Conservation (phyloP, 2,113 vertebrate species). For the Hyaena hyaena region DNA sequence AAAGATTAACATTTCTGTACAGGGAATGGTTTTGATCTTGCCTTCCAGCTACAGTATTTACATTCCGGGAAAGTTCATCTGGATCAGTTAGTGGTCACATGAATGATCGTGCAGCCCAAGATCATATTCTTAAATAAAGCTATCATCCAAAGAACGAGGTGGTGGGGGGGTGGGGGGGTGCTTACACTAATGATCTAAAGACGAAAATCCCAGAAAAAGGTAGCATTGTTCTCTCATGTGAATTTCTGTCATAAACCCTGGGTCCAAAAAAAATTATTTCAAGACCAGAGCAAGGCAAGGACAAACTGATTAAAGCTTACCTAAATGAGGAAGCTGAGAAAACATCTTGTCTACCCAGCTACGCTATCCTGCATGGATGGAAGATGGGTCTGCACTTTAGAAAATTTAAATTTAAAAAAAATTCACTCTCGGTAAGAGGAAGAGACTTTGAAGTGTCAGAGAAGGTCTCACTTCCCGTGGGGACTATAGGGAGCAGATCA, state of each 20-base stretch:
- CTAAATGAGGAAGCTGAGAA: background rate
- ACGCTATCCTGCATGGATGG: background rate
- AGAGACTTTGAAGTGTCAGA: background rate
- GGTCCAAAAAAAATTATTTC: background rate
- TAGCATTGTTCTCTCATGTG: background rate
- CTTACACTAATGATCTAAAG: constrained; percentile 14
- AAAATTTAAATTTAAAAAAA: background rate
- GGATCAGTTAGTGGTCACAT: background rate
- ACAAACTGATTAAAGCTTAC: background rate
- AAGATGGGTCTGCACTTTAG: background rate
- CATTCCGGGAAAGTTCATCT: constrained; percentile 32
- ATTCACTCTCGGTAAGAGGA: background rate
- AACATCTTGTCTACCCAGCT: background rate
- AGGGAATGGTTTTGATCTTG: constrained; percentile 35
- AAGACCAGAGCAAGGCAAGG: background rate
- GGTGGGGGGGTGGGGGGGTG: accelerated
- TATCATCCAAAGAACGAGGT: background rate
- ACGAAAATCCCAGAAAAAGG: background rate
- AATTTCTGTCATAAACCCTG: background rate
- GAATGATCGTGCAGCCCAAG: background rate
- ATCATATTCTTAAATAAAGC: background rate
- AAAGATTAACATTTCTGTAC: background rate
- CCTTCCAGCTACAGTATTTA: constrained; percentile 16
- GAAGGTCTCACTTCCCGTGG: background rate
- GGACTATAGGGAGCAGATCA: background rate